Percentiles rank a stretch among this genome's conserved stretches.
Conservation (phyloP, 2,888 invertebrate genomes). For the Allolobophora icterica region DNA sequence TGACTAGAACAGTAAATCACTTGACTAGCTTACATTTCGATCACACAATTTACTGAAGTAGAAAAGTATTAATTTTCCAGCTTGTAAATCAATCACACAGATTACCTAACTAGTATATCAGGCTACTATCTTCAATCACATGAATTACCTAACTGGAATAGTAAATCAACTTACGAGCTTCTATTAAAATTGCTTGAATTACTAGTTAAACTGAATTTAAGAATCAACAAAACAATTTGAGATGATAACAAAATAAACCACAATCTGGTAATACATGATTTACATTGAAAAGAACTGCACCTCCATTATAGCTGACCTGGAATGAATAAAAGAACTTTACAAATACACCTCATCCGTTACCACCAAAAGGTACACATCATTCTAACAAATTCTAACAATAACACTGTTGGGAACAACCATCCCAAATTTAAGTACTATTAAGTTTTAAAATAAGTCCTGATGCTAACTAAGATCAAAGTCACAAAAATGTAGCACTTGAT, state of each 20-base stretch:
- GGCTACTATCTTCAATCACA: not conserved
- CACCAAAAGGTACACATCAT: too few species aligned
- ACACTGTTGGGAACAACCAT: too few species aligned
- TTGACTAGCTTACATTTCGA: not conserved
- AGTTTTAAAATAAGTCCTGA: too few species aligned
- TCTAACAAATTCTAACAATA: too few species aligned
- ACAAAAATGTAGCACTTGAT: too few species aligned
- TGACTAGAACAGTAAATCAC: not conserved
- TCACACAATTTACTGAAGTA: not conserved
- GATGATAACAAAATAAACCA: not conserved
- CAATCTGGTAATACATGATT: not conserved
- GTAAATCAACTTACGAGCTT: not conserved
- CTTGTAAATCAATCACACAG: not conserved
- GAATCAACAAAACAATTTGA: not conserved
- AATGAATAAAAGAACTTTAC: not conserved
- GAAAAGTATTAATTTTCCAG: not conserved
- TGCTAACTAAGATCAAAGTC: too few species aligned
- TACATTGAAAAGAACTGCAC: not conserved
- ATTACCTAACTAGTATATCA: not conserved
- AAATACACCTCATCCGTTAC: too few species aligned
- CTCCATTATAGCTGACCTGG: not conserved
- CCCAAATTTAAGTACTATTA: too few species aligned
- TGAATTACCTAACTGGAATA: not conserved
- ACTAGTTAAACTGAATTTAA: not conserved
- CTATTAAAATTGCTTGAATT: not conserved